These are phyloP conservation scores for Hemicrepidius hirtus DNA, from an alignment of 2,888 invertebrate genomes.

Conservation along the genomic window DNA sequence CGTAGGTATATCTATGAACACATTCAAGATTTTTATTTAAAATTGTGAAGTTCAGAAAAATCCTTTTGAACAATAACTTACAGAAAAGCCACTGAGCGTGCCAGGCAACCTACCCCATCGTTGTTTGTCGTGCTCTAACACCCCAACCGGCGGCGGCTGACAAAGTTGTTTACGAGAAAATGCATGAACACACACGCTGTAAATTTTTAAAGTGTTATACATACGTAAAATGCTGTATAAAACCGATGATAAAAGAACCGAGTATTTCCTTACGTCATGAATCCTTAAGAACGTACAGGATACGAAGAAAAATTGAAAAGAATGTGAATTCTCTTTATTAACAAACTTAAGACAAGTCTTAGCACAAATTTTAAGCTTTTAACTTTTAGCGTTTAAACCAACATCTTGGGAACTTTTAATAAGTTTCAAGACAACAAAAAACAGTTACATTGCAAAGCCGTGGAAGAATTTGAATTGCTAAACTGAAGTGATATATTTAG, in stretches of 20 bases:
- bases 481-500: conserved; percentile 19
- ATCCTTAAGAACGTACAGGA: conserved; percentile 2
- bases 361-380: conserved; percentile 4
- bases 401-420: background rate
- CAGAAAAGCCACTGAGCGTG: background rate
- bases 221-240: conserved; percentile 35
- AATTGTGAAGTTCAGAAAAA: conserved; percentile 15
- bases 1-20: too few species aligned
- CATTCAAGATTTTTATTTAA: background rate
- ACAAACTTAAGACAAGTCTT: too few species aligned
- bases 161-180: conserved; percentile 46
- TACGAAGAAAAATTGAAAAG: background rate
- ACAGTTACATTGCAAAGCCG: conserved; percentile 15
- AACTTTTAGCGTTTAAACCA: background rate
- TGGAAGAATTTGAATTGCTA: conserved; percentile 19
- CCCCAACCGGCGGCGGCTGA: conserved; percentile 30
- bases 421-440: conserved; percentile 31
- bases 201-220: conserved; percentile 45
- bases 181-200: conserved; percentile 39
- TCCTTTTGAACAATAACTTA: conserved; percentile 10
- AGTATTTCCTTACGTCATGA: conserved; percentile 1
- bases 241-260: conserved; percentile 34
- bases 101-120: conserved; percentile 21
- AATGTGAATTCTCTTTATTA: background rate
- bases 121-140: conserved; percentile 25